These are phyloP conservation scores for Conus betulinus DNA, from an alignment of 1,140 invertebrate genomes.

Conservation along the genomic window DNA sequence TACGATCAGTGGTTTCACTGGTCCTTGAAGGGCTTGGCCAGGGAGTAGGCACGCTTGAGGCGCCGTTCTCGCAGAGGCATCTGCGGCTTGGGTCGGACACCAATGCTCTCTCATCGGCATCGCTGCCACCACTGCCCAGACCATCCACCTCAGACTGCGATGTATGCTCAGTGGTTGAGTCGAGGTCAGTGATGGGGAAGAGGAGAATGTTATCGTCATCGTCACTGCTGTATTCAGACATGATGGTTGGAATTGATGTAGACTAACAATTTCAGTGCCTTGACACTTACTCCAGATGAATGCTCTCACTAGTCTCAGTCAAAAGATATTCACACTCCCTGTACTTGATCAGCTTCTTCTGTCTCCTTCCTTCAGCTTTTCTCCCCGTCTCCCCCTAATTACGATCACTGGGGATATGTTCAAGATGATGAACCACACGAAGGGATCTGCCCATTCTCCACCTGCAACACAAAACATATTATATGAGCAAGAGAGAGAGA, in stretches of 20 bases:
- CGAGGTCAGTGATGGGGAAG: conserved; percentile 59
- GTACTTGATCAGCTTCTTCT: background rate
- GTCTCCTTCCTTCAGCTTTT: background rate
- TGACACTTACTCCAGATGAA: background rate
- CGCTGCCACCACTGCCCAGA: conserved; percentile 26
- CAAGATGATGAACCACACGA: conserved; percentile 19
- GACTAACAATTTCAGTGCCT: background rate
- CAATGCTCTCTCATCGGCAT: conserved; percentile 45
- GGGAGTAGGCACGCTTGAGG: conserved; percentile 49
- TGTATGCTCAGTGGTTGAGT: conserved; percentile 40
- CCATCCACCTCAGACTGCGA: conserved; percentile 45
- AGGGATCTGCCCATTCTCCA: conserved; percentile 24
- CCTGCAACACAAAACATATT: background rate
- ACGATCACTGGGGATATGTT: conserved; percentile 25
- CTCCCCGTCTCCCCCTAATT: conserved; percentile 17
- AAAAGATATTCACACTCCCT: background rate
- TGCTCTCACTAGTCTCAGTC: background rate
- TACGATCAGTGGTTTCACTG: conserved; percentile 17
- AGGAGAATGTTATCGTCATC: conserved; percentile 54
- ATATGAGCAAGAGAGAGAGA: background rate
- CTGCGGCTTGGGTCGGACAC: conserved; percentile 49
- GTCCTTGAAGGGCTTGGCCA: conserved; percentile 45
- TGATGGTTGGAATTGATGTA: background rate
- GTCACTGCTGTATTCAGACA: conserved; percentile 42
- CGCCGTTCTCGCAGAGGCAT: conserved; percentile 64